Conservation (phyloP, 2,113 vertebrate species). For the Pogona vitticeps region DNA sequence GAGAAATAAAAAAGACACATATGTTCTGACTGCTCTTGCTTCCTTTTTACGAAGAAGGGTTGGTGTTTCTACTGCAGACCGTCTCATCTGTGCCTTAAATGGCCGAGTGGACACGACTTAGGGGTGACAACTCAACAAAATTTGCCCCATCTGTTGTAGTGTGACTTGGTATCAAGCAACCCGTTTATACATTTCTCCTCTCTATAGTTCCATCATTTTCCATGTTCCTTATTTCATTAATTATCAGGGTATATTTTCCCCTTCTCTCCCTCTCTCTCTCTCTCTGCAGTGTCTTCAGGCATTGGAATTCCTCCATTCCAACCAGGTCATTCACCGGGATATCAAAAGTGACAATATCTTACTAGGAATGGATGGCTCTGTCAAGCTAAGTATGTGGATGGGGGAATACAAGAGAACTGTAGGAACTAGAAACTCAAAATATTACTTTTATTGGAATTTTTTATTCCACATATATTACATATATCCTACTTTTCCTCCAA, state of each 20-base stretch:
- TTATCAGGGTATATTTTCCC: not conserved
- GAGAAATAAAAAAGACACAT: not conserved
- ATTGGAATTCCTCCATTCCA: slow-evolving; percentile 95
- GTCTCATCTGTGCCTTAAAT: too few relatives aligned
- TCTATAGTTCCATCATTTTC: too few relatives aligned
- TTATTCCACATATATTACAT: not conserved
- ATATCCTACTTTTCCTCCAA: not conserved
- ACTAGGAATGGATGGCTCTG: slow-evolving; percentile 96
- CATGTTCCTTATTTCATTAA: not conserved
- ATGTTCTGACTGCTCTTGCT: too few relatives aligned
- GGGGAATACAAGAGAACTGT: not conserved
- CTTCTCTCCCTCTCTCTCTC: not conserved
- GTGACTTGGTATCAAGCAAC: too few relatives aligned
- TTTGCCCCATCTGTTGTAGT: too few relatives aligned
- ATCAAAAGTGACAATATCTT: slow-evolving; percentile 99
- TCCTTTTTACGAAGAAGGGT: too few relatives aligned
- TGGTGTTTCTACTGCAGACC: too few relatives aligned
- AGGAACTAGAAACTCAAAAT: not conserved
- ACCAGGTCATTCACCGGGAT: slow-evolving; percentile 97
- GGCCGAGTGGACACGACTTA: too few relatives aligned
- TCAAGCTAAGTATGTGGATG: slow-evolving; percentile 90
- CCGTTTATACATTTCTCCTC: too few relatives aligned
- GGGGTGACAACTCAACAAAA: too few relatives aligned
- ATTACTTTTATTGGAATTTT: not conserved
- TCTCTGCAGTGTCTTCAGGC: slow-evolving; percentile 91